Evolutionary conservation across 2,888 invertebrate genomes (phyloP), one percentile per base, ranked within the genome.

Genomic region (Parnassius apollo): DNA sequence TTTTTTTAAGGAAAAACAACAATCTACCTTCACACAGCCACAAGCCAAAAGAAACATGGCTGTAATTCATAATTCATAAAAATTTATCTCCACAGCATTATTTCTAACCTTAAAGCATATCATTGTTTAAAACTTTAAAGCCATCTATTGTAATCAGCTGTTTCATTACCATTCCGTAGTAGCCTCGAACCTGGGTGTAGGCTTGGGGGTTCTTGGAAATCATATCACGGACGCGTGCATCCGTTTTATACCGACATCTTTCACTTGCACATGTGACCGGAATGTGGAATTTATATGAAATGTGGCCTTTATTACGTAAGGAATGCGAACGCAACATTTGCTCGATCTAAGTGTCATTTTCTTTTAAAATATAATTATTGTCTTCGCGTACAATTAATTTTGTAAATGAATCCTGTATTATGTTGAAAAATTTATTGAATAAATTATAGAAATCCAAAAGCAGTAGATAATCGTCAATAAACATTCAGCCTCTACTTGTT

Each of bases 191-290:
- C 18, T 62, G 62, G 62, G 57, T 53, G 62, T 62, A 50, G 56
- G 57, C 52, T 65, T 51, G 52, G 50, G 57, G 61, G 51, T 55
- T 65, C 60, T 71, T 70, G 59, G 65, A 51, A 75, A 46, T 45
- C 73, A 54, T 55, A 57, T 70, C 81, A 83, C 83, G 85, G 69
- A 66, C 53, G 2, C 67, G 59, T 63, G 85, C 83, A 89, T 91
- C 89, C 90, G 90, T 88, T 86, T 85, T 83, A 81, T 77, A 72
- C 74, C 77, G 73, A 83, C 86, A 89, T 91, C 90, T 91, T 90
- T 91, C 90, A 90, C 90, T 87, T 77, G 65, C 60, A 61, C 61
- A 65, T 77, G 78, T 77, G 88, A 78, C 73, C 69, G 59, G 90
- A 85, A 90, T 90, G 68, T 75, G 74, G 77, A 85, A 80, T 78